Conservation (phyloP, 2,888 invertebrate species). For the Brachyptera risi region DNA sequence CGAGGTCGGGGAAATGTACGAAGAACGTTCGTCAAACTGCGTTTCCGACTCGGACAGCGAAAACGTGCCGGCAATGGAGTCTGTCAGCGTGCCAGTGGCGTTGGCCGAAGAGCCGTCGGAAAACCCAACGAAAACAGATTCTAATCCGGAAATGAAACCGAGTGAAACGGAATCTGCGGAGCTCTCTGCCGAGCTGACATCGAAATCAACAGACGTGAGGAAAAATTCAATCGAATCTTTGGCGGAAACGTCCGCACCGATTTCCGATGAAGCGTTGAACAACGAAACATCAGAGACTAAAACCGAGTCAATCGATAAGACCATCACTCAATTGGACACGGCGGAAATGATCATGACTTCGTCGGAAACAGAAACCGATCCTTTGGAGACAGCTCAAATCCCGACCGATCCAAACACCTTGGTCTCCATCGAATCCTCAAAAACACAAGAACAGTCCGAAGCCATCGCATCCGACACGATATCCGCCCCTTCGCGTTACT, state of each 20-base stretch:
- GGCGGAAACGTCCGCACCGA: not conserved
- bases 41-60: constrained; percentile 5
- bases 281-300: too few relatives aligned
- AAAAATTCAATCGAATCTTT: not conserved
- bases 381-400: not conserved
- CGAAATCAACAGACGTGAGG: too few relatives aligned
- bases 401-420: not conserved
- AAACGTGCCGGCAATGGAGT: not conserved
- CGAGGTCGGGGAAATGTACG: constrained; percentile 11
- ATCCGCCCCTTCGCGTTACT: too few relatives aligned
- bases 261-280: too few relatives aligned
- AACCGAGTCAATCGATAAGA: too few relatives aligned
- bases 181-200: too few relatives aligned
- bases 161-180: too few relatives aligned
- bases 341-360: not conserved
- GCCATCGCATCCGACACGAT: not conserved
- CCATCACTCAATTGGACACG: not conserved
- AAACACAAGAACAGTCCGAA: not conserved
- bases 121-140: too few relatives aligned
- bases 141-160: too few relatives aligned
- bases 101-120: too few relatives aligned
- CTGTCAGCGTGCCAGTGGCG: not conserved
- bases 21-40: constrained; percentile 19
- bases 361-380: not conserved
- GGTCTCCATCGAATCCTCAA: constrained; percentile 1